Evolutionary conservation across 2,797 vertebrate species (phyloP).

Genomic region (Chromobotia macracanthus): DNA sequence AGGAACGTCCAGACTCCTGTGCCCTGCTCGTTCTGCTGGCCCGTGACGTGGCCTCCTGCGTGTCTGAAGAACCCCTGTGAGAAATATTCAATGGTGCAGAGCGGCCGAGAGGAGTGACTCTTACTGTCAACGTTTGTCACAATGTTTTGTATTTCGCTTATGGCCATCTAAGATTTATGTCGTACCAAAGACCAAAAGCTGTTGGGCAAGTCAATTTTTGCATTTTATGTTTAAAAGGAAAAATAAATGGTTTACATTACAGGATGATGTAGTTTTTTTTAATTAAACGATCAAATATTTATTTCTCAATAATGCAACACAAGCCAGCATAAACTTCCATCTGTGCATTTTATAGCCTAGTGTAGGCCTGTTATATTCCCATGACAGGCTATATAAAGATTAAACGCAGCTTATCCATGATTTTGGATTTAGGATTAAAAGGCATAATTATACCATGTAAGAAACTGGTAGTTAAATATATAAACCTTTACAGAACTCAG

Average conservation of each 20-base stretch:
- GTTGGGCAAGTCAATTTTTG: too few relatives aligned
- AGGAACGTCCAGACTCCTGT: conserved; percentile 91
- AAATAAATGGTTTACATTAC: conserved; percentile 56
- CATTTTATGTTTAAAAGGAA: too few relatives aligned
- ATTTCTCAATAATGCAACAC: neutral
- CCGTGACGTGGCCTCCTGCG: conserved; percentile 89
- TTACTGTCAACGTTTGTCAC: neutral
- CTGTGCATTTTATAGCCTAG: too few relatives aligned
- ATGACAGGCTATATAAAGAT: neutral
- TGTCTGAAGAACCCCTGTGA: conserved; percentile 97
- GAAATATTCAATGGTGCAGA: conserved; percentile 95
- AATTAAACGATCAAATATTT: neutral
- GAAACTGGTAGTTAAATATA: neutral
- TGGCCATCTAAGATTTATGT: conserved; percentile 27
- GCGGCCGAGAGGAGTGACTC: conserved; percentile 75
- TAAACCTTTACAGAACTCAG: neutral
- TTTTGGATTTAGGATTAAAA: too few relatives aligned
- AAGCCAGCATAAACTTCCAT: too few relatives aligned
- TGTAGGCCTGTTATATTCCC: neutral
- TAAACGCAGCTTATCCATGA: too few relatives aligned
- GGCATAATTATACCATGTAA: neutral
- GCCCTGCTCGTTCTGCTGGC: conserved; percentile 93
- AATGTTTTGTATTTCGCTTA: neutral
- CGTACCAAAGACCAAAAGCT: conserved; percentile 45
- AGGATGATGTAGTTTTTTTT: neutral